Percentiles rank a stretch among this genome's conserved stretches.
These are phyloP conservation scores for Cybosia mesomella DNA, from an alignment of 2,888 invertebrate species.

Conservation along the genomic window DNA sequence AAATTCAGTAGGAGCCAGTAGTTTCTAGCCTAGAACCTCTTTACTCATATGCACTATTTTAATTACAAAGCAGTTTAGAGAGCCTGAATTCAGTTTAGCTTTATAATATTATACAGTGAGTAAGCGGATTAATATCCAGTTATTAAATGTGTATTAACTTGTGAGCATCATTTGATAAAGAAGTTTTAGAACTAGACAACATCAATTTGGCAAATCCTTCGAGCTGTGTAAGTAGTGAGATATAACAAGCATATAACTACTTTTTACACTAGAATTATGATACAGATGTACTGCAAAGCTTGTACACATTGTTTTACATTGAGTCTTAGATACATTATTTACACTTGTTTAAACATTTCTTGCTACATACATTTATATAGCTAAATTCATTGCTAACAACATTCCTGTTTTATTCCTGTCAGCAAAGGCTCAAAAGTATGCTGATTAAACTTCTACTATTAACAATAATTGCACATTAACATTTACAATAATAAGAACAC, in stretches of 20 bases:
- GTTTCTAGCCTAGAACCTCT: background rate
- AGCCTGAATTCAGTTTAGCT: background rate
- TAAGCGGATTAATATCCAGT: background rate
- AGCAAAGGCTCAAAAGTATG: constrained; percentile 13
- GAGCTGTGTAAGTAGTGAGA: constrained; percentile 67
- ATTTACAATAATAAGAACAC: constrained; percentile 34
- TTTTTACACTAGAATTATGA: constrained; percentile 43
- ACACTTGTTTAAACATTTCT: constrained; percentile 39
- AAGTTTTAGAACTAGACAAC: constrained; percentile 62
- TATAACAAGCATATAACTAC: constrained; percentile 49
- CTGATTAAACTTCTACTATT: constrained; percentile 9
- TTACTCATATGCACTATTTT: background rate
- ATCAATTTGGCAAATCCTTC: constrained; percentile 82
- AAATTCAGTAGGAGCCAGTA: background rate
- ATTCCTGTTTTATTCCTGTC: constrained; percentile 7
- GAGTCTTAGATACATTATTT: constrained; percentile 38
- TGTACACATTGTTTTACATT: constrained; percentile 44
- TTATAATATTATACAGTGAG: background rate
- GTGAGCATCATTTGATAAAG: constrained; percentile 22
- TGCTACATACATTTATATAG: constrained; percentile 35
- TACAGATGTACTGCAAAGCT: constrained; percentile 48
- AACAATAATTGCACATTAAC: constrained; percentile 32
- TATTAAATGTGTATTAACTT: background rate
- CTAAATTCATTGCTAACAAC: constrained; percentile 20
- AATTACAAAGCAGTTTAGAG: background rate